Evolutionary conservation across 2,113 vertebrate genomes (phyloP).

Genomic region (Vidua chalybeata): DNA sequence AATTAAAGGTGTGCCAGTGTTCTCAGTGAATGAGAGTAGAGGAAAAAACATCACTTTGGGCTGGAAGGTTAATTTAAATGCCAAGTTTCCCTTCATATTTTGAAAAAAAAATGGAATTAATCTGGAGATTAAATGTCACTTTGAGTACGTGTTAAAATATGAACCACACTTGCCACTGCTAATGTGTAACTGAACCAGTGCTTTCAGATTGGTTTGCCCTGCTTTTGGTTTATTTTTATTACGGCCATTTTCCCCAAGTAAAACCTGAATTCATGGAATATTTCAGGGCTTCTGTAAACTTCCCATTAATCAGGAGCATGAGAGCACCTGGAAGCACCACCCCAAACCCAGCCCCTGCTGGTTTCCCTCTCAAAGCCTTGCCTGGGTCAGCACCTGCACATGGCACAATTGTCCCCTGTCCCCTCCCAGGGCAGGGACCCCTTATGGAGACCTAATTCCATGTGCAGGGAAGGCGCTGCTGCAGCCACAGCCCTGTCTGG

Average conservation of each 20-base stretch:
- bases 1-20: not conserved
- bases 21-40: not conserved
- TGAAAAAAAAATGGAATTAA: not conserved
- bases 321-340: not conserved
- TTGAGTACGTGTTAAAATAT: not conserved
- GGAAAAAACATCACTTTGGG: not conserved
- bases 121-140: not conserved
- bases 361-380: not conserved
- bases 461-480: not conserved
- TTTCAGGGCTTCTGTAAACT: not conserved
- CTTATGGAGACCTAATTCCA: not conserved
- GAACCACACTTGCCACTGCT: not conserved
- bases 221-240: not conserved
- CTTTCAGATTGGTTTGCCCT: not conserved
- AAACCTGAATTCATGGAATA: not conserved
- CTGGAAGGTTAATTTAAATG: not conserved
- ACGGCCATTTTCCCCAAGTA: not conserved
- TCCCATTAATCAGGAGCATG: not conserved
- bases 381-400: rapidly evolving
- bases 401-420: rapidly evolving
- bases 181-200: not conserved
- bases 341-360: not conserved
- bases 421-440: rapidly evolving
- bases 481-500: not conserved
- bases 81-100: not conserved